These are phyloP conservation scores for Chaenocephalus aceratus DNA, from an alignment of 2,113 vertebrate genomes.

Conservation along the genomic window DNA sequence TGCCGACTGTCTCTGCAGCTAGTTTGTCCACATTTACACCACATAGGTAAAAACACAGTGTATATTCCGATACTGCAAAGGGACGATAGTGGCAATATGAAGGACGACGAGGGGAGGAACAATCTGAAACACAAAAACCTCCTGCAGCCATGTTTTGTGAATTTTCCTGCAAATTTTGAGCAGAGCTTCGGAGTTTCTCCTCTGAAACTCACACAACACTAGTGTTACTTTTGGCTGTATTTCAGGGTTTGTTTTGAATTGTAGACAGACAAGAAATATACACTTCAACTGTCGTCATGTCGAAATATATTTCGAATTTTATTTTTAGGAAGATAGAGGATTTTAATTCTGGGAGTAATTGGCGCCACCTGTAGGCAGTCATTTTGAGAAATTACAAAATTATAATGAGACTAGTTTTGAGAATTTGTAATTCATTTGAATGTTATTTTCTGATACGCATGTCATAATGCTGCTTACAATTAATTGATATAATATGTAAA, in stretches of 20 bases:
- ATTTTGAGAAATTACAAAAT: slow-evolving; percentile 85
- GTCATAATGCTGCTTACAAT: background rate
- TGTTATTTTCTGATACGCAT: background rate
- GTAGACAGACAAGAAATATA: background rate
- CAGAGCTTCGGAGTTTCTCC: slow-evolving; percentile 65
- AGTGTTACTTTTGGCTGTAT: background rate
- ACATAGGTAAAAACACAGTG: slow-evolving; percentile 2
- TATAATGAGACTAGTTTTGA: slow-evolving; percentile 59
- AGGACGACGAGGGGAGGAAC: slow-evolving; percentile 82
- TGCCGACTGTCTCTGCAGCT: slow-evolving; percentile 44
- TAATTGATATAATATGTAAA: background rate
- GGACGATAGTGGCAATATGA: slow-evolving; percentile 70
- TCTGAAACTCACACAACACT: background rate
- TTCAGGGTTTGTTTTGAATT: background rate
- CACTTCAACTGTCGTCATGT: slow-evolving; percentile 25
- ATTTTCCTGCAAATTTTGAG: slow-evolving; percentile 81
- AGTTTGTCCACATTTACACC: slow-evolving; percentile 33
- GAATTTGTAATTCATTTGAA: slow-evolving; percentile 21
- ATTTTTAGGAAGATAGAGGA: slow-evolving; percentile 72
- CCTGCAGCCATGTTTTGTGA: slow-evolving; percentile 88
- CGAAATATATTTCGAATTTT: slow-evolving; percentile 50
- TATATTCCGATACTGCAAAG: slow-evolving; percentile 20
- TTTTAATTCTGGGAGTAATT: slow-evolving; percentile 79
- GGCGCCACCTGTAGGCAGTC: slow-evolving; percentile 91
- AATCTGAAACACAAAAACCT: slow-evolving; percentile 85